Evolutionary conservation across 2,888 invertebrate genomes (phyloP).

Genomic region (Hemithea aestivaria): DNA sequence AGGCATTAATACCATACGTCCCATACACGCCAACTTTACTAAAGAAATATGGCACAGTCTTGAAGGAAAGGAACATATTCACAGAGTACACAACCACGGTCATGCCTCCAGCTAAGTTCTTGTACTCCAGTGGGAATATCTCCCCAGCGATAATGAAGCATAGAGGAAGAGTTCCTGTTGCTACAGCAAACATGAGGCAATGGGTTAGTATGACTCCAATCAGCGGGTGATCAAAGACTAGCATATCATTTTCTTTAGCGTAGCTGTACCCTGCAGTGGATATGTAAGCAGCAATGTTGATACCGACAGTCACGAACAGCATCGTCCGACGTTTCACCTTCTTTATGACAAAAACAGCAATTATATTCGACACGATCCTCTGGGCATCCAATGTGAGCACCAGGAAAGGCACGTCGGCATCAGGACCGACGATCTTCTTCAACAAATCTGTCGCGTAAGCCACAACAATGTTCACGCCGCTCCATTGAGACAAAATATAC

Average conservation of each 20-base stretch:
- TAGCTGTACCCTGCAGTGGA: slow-evolving; percentile 32
- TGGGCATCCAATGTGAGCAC: slow-evolving; percentile 34
- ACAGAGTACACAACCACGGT: slow-evolving; percentile 49
- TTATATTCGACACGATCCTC: slow-evolving; percentile 33
- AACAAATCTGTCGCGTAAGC: slow-evolving; percentile 34
- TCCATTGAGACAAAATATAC: slow-evolving; percentile 35
- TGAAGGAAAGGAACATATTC: slow-evolving; percentile 53
- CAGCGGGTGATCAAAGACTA: slow-evolving; percentile 29
- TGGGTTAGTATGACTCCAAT: slow-evolving; percentile 26
- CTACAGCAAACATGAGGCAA: slow-evolving; percentile 29
- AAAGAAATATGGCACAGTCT: slow-evolving; percentile 51
- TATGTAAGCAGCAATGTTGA: slow-evolving; percentile 31
- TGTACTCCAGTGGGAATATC: slow-evolving; percentile 74
- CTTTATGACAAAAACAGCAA: slow-evolving; percentile 33
- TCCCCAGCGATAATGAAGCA: slow-evolving; percentile 83
- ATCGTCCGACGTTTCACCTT: slow-evolving; percentile 35
- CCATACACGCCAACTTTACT: slow-evolving; percentile 46
- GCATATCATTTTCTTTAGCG: slow-evolving; percentile 20
- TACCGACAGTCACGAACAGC: slow-evolving; percentile 27
- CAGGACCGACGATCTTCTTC: slow-evolving; percentile 26
- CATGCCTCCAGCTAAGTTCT: slow-evolving; percentile 66
- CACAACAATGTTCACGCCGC: slow-evolving; percentile 36
- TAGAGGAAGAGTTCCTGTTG: slow-evolving; percentile 53
- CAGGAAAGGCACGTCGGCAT: slow-evolving; percentile 23
- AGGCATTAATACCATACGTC: slow-evolving; percentile 45